Evolutionary conservation across 1,140 invertebrate species (phyloP).

Genomic region (Melipona quadrifasciata): DNA sequence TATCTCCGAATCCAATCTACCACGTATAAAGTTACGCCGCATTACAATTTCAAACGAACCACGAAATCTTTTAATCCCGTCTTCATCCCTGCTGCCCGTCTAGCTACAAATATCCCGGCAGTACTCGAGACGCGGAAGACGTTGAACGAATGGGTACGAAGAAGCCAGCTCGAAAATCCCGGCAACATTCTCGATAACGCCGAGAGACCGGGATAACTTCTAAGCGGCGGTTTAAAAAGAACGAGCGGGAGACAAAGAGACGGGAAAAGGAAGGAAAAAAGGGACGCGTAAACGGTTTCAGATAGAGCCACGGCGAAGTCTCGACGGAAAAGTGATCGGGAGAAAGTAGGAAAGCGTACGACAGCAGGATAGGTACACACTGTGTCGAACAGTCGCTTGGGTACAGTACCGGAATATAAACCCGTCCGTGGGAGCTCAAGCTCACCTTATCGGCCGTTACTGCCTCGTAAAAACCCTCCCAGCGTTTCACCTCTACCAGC

Average conservation of each 20-base stretch:
- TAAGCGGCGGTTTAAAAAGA: background rate
- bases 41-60: slow-evolving; percentile 5
- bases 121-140: background rate
- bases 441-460: slow-evolving; percentile 82
- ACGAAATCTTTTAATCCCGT: background rate
- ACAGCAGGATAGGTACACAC: slow-evolving; percentile 61
- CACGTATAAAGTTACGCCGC: background rate
- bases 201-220: slow-evolving; percentile 1
- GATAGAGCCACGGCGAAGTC: slow-evolving; percentile 70
- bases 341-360: slow-evolving; percentile 57
- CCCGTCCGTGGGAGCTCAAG: slow-evolving; percentile 74
- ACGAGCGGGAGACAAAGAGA: background rate
- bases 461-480: slow-evolving; percentile 80
- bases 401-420: slow-evolving; percentile 80
- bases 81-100: too few relatives aligned
- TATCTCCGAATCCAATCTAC: background rate
- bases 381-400: slow-evolving; percentile 79
- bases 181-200: slow-evolving; percentile 18
- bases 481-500: slow-evolving; percentile 72
- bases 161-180: slow-evolving; percentile 15
- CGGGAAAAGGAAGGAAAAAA: background rate
- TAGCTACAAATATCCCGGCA: background rate
- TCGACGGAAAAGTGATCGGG: slow-evolving; percentile 25
- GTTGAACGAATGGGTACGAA: background rate
- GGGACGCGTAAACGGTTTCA: slow-evolving; percentile 67